Conservation (phyloP, 2,888 invertebrate genomes). For the Ichneumoninae sp. region DNA sequence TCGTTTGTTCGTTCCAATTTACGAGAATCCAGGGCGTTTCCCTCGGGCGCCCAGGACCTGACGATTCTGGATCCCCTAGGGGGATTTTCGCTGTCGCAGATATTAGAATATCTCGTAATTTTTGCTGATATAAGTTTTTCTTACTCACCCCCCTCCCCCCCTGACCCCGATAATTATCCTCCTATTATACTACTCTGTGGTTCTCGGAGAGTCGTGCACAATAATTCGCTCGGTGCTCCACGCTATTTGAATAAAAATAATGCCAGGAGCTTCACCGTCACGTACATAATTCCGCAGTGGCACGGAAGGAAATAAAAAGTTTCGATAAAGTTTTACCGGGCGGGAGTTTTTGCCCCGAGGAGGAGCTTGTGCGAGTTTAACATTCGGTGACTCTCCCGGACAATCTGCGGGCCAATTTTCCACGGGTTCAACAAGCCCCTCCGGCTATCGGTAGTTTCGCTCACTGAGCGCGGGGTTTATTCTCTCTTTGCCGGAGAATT, state of each 20-base stretch:
- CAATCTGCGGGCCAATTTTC: constrained; percentile 51
- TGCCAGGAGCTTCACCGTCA: neutral
- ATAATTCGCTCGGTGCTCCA: neutral
- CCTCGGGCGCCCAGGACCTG: too few relatives aligned
- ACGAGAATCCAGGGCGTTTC: neutral
- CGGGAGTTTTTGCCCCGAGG: neutral
- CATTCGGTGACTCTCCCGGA: constrained; percentile 24
- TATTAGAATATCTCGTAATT: too few relatives aligned
- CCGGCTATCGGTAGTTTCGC: constrained; percentile 4
- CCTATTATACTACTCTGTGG: neutral
- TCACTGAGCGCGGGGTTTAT: constrained; percentile 9
- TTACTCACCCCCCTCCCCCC: too few relatives aligned
- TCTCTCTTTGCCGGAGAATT: neutral
- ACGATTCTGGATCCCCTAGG: too few relatives aligned
- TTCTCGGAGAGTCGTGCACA: neutral
- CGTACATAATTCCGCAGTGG: constrained; percentile 16
- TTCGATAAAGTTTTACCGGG: constrained; percentile 27
- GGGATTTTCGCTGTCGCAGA: too few relatives aligned
- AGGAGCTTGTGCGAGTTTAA: constrained; percentile 29
- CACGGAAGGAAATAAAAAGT: constrained; percentile 19
- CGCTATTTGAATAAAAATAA: neutral
- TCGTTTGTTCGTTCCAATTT: neutral
- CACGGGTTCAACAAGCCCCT: constrained; percentile 31
- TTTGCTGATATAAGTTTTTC: too few relatives aligned
- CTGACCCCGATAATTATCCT: too few relatives aligned